Evolutionary conservation across 2,888 invertebrate genomes (phyloP), one percentile per base, ranked within the genome.

Genomic region (Tachystola acroxantha): DNA sequence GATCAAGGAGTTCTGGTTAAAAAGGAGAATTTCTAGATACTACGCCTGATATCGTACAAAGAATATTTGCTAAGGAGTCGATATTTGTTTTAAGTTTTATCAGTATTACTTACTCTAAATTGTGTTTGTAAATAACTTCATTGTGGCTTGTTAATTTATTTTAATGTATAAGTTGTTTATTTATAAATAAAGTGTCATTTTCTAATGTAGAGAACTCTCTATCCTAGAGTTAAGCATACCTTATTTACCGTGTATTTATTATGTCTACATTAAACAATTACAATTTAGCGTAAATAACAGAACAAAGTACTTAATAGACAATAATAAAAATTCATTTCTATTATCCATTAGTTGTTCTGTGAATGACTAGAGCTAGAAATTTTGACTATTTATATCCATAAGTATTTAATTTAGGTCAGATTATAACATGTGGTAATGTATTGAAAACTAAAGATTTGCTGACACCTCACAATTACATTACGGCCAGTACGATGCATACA

Each of bases 1-100:
- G 89, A 93, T 96, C 32, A 96, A 95, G 64, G 92, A 94, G 50
- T 92, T 89, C 62, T 96, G 95, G 95, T 72, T 92, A 38, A 92
- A 91, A 47, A 82, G 89, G 44, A 69, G 87, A 59, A 82, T 58
- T 34, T 82, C 82, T 5, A 70, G 79, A 52, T 82, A 82, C 50
- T 85, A 84, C 40, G 64, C 66, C 37, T 81, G 59, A 65, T 70
- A 32, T 43, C 37, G 64, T 65, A 68, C 61, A 64, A 64, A 59
- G 34, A 26, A 35, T 11, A 10, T 10, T 10, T 26, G 3, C 3
- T 24, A 24, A 27, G 27, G 5, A 9, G 10, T 27, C 2, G 11
- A 6, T 27, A 7, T n/a, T 6, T 13, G 7, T 13, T 28, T 10
- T 11, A 13, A 25, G 11, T 27, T 20, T 39, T 34, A 48, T 48